Base-by-base conservation (phyloP, 2,113 vertebrate species). In the Muntiacus muntjak region DNA sequence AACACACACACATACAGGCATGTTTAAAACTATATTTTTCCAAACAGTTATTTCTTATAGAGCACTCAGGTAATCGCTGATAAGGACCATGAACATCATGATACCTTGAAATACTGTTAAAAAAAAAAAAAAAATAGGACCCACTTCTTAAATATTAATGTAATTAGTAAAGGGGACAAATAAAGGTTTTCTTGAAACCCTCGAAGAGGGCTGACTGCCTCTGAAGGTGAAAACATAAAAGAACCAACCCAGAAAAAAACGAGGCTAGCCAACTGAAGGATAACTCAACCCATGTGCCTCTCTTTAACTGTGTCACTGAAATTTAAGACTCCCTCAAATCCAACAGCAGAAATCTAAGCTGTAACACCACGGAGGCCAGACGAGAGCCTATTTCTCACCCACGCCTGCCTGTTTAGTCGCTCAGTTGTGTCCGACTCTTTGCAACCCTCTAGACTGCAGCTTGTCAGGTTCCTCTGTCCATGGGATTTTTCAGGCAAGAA, bases 161-260 rank as follows among this genome's bases (percentile, higher is more conserved):
- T 47, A 92, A 36, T 57, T 86, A 67, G 67, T 86, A 89, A 23
- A 62, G 23, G 26, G 19, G 19, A 84, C 19, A 87, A 84, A 52
- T 64, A 40, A 86, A 86, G 28, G 25, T 71, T 88, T 95, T 92
- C 84, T 33, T 55, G 50, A 95, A 95, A 92, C 17, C 25, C 25
- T 91, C 23, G 64, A 96, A 85, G 76, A 93, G 47, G 74, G 91
- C 21, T n/a, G 62, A 94, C 30, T 40, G 47, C 30, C 40, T 96
- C 67, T 43, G 64, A 67, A 89, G 85, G 71, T 89, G 4, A 91
- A 95, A 71, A 43, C 47, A 94, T 21, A 78, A 96, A 96, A 91
- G 76, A 94, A 95, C 40, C 1, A 28, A 88, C 26, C 60, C 62
- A 95, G 55, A 74, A 81, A 62, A 83, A 90, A 79, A 33, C 47